Base-by-base conservation (phyloP, 2,113 vertebrate species). In the Polypterus bichir region DNA sequence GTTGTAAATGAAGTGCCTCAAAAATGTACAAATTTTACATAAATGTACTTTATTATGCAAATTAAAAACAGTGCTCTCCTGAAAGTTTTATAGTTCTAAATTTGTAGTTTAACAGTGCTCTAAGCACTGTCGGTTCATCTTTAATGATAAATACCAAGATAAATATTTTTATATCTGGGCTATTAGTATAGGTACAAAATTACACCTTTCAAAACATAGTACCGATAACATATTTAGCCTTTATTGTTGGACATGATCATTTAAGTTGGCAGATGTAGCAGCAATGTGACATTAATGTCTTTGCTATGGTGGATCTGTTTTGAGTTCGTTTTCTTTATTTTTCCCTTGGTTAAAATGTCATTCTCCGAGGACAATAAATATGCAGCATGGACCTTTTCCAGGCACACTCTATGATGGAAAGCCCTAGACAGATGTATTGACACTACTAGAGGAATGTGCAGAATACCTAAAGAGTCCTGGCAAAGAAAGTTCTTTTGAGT, bases 261-360 rank as follows among this genome's bases (percentile, higher is more conserved):
- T 52, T 48, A 51, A 66, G 10, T 52, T 66, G 68, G 63, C 66
- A 70, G 64, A 68, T 46, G 59, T 64, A 52, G 57, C 64, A 9
- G 48, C 27, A 49, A 7, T 46, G 44, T 65, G 66, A 47, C 68
- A 65, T 68, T 59, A 66, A 59, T 46, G 54, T 62, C 55, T 64
- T 64, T 62, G 11, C 44, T 57, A 5, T 58, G 49, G 49, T 56
- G 57, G 60, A 47, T 44, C 49, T 55, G 54, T 55, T 55, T 59
- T 47, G 54, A 65, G 47, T 54, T 10, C 59, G 9, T 59, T 53
- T 53, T 27, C 27, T 27, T 27, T 27, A 27, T 27, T 27, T 27
- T 27, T 56, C 11, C 27, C 5, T 27, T 49, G 63, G 59, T 48
- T 57, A 45, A 58, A 61, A 59, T 63, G 51, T 63, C 54, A 53